phyloP scores from a whole-genome alignment of 2,113 vertebrate genomes.

The Mesitornis unicolor region DNA sequence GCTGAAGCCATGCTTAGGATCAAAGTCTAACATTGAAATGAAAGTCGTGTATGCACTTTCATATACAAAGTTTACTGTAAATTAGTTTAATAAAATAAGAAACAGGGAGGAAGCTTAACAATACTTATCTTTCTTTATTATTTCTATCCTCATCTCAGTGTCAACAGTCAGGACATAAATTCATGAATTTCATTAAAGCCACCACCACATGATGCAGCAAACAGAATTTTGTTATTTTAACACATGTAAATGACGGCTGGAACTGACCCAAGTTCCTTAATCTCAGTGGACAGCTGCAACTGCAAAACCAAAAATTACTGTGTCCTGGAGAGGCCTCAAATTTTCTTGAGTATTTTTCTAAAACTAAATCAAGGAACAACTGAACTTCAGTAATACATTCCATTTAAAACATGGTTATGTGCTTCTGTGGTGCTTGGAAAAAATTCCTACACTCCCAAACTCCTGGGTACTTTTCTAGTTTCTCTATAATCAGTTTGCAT shows the following conservation, averaged over 20 bases:
- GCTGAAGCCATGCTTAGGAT: neutral
- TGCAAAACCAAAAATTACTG: slow-evolving; percentile 33
- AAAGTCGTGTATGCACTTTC: neutral
- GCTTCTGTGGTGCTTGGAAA: neutral
- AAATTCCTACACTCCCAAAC: neutral
- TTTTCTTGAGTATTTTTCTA: slow-evolving; percentile 38
- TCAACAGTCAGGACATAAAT: neutral
- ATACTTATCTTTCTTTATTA: neutral
- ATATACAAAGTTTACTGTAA: neutral
- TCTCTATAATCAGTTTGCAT: slow-evolving; percentile 16
- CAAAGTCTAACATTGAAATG: neutral
- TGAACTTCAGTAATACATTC: slow-evolving; percentile 8
- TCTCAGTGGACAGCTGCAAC: slow-evolving; percentile 53
- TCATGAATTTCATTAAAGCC: neutral
- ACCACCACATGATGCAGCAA: neutral
- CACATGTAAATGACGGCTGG: neutral
- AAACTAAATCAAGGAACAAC: slow-evolving; percentile 23
- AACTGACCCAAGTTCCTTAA: slow-evolving; percentile 22
- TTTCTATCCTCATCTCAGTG: neutral
- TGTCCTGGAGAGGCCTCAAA: slow-evolving; percentile 29
- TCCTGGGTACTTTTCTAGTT: neutral
- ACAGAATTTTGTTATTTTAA: neutral
- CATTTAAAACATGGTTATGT: slow-evolving; percentile 11
- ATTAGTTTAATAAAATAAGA: neutral
- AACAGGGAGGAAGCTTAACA: neutral